Base-by-base conservation (phyloP, 2,113 vertebrate species). In the Peromyscus leucopus region DNA sequence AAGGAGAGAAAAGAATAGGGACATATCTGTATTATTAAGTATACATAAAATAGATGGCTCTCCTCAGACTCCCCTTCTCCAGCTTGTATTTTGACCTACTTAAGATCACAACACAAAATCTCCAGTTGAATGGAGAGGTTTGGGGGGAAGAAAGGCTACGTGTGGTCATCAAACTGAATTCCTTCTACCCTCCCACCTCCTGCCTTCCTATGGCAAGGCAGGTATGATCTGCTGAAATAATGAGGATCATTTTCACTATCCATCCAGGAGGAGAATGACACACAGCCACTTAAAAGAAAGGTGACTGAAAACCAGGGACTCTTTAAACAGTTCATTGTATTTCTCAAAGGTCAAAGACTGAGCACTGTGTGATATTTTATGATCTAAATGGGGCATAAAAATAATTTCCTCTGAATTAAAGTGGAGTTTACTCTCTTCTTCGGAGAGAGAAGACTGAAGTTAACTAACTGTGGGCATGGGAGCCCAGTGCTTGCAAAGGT, bases 291-390 rank as follows among this genome's bases (percentile, higher is more conserved):
- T 89, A 75, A 87, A 95, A 94, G 93, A 92, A 84, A 90, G 88
- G 84, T 65, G 87, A 89, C 48, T 87, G 61, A 39, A 93, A 94
- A 89, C 82, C 63, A 82, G 95, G 42, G 65, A 90, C 96, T 92
- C 93, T 83, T 96, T 82, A 89, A 96, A 91, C 72, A 75, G 82
- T 90, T 89, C 95, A 91, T 51, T 86, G 26, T 75, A 72, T 92
- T 85, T 88, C 95, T 89, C 92, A 75, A 92, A 95, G 92, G 92
- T 93, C 93, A 93, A 75, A 84, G 6, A 57, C 83, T 39, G 96
- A 90, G 83, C 78, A 86, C 31, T 2, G 3, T 48, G 74, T 48
- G 67, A 21, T 65, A 95, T 84, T 93, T 90, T 88, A 90, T 90
- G 42, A 94, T 90, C 61, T 84, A 59, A 94, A 96, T 90, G 92